phyloP scores from a whole-genome alignment of 2,888 invertebrate genomes.

The Catotricha subobsoleta region DNA sequence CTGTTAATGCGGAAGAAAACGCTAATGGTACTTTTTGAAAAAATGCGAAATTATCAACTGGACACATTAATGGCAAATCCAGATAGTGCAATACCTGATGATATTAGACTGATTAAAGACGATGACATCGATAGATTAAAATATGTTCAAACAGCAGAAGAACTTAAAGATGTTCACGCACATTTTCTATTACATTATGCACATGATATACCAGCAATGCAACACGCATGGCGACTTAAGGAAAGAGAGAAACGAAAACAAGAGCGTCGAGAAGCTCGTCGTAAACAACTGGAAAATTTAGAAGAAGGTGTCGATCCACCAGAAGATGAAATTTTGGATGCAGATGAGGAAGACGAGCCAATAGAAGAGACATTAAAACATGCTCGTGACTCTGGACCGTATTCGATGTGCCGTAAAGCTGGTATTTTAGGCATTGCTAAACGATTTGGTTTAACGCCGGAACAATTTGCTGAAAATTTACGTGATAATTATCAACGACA shows the following conservation, averaged over 20 bases:
- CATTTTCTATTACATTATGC: constrained; percentile 89
- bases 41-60: constrained; percentile 81
- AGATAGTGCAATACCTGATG: constrained; percentile 69
- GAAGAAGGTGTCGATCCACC: constrained; percentile 18
- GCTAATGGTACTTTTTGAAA: constrained; percentile 62
- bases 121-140: constrained; percentile 66
- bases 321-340: constrained; percentile 29
- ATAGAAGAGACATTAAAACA: constrained; percentile 53
- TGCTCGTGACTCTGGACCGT: constrained; percentile 73
- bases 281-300: constrained; percentile 15
- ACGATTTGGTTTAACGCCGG: constrained; percentile 82
- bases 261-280: constrained; percentile 22
- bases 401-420: constrained; percentile 69
- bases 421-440: constrained; percentile 72
- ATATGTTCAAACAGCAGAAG: constrained; percentile 69
- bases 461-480: constrained; percentile 91
- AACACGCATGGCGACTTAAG: constrained; percentile 48
- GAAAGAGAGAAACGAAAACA: constrained; percentile 45
- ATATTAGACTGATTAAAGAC: constrained; percentile 63
- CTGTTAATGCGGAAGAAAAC: constrained; percentile 69
- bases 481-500: constrained; percentile 88
- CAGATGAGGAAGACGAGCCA: constrained; percentile 41
- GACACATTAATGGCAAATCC: constrained; percentile 65
- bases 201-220: constrained; percentile 66
- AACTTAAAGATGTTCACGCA: constrained; percentile 79